Base-by-base conservation (phyloP, 2,113 vertebrate species). In the Antidorcas marsupialis region DNA sequence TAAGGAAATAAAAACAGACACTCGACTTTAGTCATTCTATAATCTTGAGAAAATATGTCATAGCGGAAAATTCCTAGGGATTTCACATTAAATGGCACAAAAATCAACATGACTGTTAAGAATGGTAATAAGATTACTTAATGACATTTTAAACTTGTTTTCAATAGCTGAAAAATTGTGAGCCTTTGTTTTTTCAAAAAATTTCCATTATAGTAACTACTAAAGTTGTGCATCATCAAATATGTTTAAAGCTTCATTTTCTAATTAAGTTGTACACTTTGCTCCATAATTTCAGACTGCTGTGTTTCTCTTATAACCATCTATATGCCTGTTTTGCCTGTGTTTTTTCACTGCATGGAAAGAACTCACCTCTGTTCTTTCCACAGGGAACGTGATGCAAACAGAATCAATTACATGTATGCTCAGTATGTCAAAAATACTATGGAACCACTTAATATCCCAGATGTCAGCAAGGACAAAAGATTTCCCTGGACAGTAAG, bases 371-470 rank as follows among this genome's bases (percentile, higher is more conserved):
- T 90, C 95, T 98, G 30, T 97, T 97, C 67, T 92, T 97, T 92
- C 89, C 81, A 78, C 99, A 99, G 99, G 98, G 99, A 99, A 78
- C 98, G 96, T 76, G 99, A 99, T n/a, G 98, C 99, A 96, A 99
- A 98, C 97, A 99, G 99, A 98, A 99, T 99, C 94, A 99, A 99
- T 99, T 99, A 99, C 98, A 99, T 99, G 99, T 99, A 99, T 60
- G 99, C 99, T 64, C 99, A 99, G 98, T 99, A 99, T 78, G 99
- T 99, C 57, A 99, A 99, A 98, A 99, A 99, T 93, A 99, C 99
- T 0, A 99, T 99, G 99, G 99, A 99, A 98, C 99, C 99, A 30
- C 99, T 99, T 92, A 99, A 99, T 98, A 99, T 99, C 74, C 96
- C 99, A 30, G 99, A 99, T 36, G 98, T 99, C 98, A 99, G 98